phyloP scores from a whole-genome alignment of 2,797 vertebrate genomes.

The Ispidina lecontei region DNA sequence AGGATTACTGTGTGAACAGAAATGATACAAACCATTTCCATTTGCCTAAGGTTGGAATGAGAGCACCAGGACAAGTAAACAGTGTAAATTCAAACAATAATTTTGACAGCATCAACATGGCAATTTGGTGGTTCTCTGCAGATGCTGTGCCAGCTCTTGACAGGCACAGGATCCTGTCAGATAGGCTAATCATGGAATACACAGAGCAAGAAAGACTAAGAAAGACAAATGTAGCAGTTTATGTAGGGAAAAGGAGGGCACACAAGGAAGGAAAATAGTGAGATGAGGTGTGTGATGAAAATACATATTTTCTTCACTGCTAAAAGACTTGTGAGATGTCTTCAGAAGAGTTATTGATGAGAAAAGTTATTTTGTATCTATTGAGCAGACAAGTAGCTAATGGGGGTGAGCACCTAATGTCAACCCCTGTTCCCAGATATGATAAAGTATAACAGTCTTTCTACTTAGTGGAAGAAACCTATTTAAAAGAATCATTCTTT shows the following conservation, averaged over 20 bases:
- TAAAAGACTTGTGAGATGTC: neutral
- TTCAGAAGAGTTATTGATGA: neutral
- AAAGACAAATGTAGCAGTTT: neutral
- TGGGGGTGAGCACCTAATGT: neutral
- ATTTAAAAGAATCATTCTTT: neutral
- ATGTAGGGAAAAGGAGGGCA: neutral
- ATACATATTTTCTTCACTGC: neutral
- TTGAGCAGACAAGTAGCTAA: neutral
- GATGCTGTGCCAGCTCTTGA: neutral
- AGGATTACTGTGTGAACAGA: neutral
- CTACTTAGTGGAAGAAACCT: neutral
- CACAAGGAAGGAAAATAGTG: neutral
- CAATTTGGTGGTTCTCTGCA: neutral
- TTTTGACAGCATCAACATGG: neutral
- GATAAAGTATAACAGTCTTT: neutral
- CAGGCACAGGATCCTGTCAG: neutral
- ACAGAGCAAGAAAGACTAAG: neutral
- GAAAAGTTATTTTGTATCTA: neutral
- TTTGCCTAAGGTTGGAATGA: neutral
- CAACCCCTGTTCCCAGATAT: neutral
- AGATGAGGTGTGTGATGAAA: neutral
- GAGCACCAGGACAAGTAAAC: constrained; percentile 1
- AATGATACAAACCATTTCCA: constrained; percentile 17
- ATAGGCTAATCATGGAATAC: neutral
- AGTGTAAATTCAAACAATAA: neutral